Base-by-base conservation (phyloP, 2,888 invertebrate genomes). In the Drosophila macrospina region DNA sequence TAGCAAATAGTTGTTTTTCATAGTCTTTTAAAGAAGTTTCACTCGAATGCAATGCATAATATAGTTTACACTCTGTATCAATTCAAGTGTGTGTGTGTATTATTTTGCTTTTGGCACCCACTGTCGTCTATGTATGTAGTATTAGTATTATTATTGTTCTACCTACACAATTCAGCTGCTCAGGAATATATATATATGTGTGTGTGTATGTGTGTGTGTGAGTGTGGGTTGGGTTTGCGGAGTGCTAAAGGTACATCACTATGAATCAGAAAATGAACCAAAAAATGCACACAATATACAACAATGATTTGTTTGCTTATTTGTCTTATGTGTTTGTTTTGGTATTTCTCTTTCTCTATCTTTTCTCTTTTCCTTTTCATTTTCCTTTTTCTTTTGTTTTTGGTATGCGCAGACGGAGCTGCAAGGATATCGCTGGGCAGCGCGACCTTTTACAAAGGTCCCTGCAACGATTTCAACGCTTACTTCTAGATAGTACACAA, bases 1-100 rank as follows among this genome's bases (percentile, higher is more conserved):
- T 89, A 88, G 78, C 74, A 88, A 89, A 79, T 89, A 88, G 84
- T 79, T 78, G 59, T 80, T 67, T 57, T 37, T 78, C 64, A 78
- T 87, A 84, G 83, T 84, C 83, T 84, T 84, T 84, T 84, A 54
- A 87, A 87, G 68, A 85, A 86, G 86, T 89, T 89, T 86, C 82
- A 82, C 83, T 79, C 77, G 67, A 56, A 71, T 73, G 77, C 83
- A 75, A 67, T 67, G 55, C 66, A 69, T 64, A 71, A 71, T 68
- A 79, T 72, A 62, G 48, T 54, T 65, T 42, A 65, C 36, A 50
- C 57, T 59, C 59, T 57, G 36, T 60, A 65, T 55, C 67, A 59
- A 72, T 72, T 70, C 41, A 42, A 47, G 54, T 63, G 37, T 36
- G 57, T 28, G 34, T 48, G 16, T 28, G 11, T 36, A 6, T 28